phyloP scores from a whole-genome alignment of 2,797 vertebrate genomes.

The Brachyrhaphis roseni region DNA sequence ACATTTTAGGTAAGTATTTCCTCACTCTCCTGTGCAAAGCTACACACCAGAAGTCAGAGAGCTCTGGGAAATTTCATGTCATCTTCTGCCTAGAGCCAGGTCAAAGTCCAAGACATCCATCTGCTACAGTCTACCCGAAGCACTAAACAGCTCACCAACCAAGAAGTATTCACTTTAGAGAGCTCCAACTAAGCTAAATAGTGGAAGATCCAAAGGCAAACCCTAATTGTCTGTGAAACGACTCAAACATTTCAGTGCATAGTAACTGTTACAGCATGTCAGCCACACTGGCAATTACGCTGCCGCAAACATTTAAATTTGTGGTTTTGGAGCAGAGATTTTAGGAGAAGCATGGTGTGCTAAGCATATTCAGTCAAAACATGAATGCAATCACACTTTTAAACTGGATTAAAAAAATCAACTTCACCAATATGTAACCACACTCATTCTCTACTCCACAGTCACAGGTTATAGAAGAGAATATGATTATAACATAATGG shows the following conservation, averaged over 20 bases:
- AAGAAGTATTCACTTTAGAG: constrained; percentile 54
- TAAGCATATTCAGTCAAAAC: constrained; percentile 58
- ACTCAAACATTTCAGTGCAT: constrained; percentile 72
- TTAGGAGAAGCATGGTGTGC: constrained; percentile 61
- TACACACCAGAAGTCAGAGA: constrained; percentile 60
- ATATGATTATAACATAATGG: constrained; percentile 68
- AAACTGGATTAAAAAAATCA: constrained; percentile 19
- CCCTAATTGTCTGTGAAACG: constrained; percentile 76
- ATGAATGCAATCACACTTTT: constrained; percentile 39
- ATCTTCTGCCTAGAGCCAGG: constrained; percentile 42
- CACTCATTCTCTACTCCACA: constrained; percentile 58
- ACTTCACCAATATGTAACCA: constrained; percentile 70
- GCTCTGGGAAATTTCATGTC: constrained; percentile 50
- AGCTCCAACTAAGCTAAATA: constrained; percentile 53
- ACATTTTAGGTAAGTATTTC: constrained; percentile 38
- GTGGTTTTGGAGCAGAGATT: constrained; percentile 64
- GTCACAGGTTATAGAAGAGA: constrained; percentile 63
- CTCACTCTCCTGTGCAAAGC: constrained; percentile 25
- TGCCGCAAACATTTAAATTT: constrained; percentile 78
- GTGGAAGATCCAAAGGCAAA: constrained; percentile 61
- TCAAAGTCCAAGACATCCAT: constrained; percentile 47
- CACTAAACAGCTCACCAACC: constrained; percentile 56
- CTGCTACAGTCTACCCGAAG: constrained; percentile 34
- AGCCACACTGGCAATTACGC: constrained; percentile 70
- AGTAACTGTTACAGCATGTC: constrained; percentile 68